Conservation (phyloP, 2,797 vertebrate species). For the Lophius americanus region DNA sequence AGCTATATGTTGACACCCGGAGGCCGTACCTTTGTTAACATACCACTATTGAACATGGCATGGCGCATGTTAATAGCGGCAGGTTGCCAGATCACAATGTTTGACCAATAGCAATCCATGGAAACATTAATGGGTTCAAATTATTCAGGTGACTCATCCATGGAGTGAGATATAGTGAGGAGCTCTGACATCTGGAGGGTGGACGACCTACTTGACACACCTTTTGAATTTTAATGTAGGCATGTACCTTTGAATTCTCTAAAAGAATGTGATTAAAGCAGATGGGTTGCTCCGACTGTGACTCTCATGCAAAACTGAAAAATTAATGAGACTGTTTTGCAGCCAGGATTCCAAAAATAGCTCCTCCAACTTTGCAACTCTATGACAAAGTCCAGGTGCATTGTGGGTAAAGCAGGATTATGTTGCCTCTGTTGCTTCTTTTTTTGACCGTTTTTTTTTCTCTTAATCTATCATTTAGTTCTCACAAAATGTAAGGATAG, state of each 20-base stretch:
- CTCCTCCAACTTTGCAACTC: not conserved
- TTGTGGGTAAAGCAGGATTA: constrained; percentile 2
- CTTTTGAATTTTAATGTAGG: not conserved
- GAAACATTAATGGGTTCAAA: too few species aligned
- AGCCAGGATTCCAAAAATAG: not conserved
- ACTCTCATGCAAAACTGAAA: not conserved
- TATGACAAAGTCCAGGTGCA: not conserved
- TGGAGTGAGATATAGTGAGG: too few species aligned
- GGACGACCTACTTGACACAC: too few species aligned
- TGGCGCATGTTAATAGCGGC: too few species aligned
- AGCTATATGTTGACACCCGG: too few species aligned
- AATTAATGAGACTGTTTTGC: not conserved
- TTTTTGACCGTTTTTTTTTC: not conserved
- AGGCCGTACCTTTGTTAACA: too few species aligned
- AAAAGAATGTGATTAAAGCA: not conserved
- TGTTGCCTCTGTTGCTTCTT: not conserved
- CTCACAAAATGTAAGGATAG: not conserved
- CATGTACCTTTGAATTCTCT: not conserved
- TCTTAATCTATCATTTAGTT: not conserved
- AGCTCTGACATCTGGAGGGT: too few species aligned
- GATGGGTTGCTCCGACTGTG: not conserved
- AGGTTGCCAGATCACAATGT: too few species aligned
- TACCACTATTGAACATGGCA: too few species aligned
- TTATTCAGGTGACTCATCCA: too few species aligned
- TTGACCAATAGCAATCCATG: too few species aligned